These are phyloP conservation scores for Holothuria glaberrima DNA, from an alignment of 35 echinoderm and acorn worm genomes.

Conservation along the genomic window DNA sequence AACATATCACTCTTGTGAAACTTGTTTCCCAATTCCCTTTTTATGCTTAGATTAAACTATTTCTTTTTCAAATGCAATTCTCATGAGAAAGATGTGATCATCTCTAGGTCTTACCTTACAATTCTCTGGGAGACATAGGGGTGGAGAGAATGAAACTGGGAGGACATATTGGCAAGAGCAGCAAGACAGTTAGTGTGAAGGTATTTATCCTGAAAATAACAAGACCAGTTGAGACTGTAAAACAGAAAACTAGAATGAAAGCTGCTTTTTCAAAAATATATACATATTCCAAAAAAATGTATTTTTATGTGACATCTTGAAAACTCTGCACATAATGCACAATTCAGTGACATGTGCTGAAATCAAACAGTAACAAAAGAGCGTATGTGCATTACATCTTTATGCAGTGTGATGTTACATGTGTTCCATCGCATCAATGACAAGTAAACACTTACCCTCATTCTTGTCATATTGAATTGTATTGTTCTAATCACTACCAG, in stretches of 20 bases:
- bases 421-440: neutral
- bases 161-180: slow-evolving; percentile 99
- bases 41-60: no score
- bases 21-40: no score
- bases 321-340: no score
- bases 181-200: slow-evolving; percentile 98
- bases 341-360: no score
- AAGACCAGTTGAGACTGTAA: neutral
- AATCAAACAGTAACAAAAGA: no score
- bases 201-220: slow-evolving; percentile 90
- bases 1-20: no score
- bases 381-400: no score
- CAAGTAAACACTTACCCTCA: slow-evolving; percentile 83
- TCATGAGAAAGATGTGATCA: no score
- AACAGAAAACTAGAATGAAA: no score
- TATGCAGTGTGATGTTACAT: neutral
- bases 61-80: no score
- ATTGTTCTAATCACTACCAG: slow-evolving; percentile 96
- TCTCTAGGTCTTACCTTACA: slow-evolving; percentile 73
- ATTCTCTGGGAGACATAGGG: slow-evolving; percentile 98
- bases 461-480: slow-evolving; percentile 99
- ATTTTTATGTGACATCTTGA: neutral
- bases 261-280: neutral
- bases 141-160: slow-evolving; percentile 96
- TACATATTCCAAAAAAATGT: neutral